These are phyloP conservation scores for Nephrotoma flavescens DNA, from an alignment of 2,888 invertebrate species.

Conservation along the genomic window DNA sequence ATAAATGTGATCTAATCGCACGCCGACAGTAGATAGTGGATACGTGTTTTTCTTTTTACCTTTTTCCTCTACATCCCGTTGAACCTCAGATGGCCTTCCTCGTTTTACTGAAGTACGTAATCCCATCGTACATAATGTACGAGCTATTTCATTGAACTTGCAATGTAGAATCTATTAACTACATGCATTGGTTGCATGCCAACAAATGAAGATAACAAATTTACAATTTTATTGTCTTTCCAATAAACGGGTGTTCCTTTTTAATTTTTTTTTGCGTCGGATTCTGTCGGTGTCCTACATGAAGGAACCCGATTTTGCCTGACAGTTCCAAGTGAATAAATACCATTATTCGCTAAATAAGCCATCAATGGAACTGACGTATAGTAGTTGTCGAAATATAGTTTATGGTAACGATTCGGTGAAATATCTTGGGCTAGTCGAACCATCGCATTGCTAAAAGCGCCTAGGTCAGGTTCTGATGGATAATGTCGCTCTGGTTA, in stretches of 20 bases:
- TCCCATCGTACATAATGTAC: too few species aligned
- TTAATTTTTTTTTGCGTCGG: not conserved
- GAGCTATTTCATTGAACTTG: too few species aligned
- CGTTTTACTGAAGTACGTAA: not conserved
- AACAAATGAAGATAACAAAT: not conserved
- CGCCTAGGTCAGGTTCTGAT: too few species aligned
- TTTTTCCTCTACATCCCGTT: not conserved
- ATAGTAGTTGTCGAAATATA: too few species aligned
- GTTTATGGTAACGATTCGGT: conserved; percentile 4
- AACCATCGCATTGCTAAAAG: conserved; percentile 14
- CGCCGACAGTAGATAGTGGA: not conserved
- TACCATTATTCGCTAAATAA: too few species aligned
- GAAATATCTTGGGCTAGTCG: conserved; percentile 12
- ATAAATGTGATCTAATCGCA: not conserved
- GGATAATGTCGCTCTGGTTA: too few species aligned
- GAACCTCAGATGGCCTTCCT: not conserved
- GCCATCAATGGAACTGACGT: too few species aligned
- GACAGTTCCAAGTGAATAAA: too few species aligned
- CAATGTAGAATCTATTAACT: not conserved
- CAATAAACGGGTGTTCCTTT: not conserved
- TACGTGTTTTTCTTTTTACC: not conserved
- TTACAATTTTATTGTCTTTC: not conserved
- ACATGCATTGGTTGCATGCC: accelerated
- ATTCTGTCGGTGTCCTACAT: too few species aligned
- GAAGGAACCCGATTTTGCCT: too few species aligned